Evolutionary conservation across 1,140 invertebrate genomes (phyloP), one percentile per base, ranked within the genome.

Genomic region (Scylla paramamosain): DNA sequence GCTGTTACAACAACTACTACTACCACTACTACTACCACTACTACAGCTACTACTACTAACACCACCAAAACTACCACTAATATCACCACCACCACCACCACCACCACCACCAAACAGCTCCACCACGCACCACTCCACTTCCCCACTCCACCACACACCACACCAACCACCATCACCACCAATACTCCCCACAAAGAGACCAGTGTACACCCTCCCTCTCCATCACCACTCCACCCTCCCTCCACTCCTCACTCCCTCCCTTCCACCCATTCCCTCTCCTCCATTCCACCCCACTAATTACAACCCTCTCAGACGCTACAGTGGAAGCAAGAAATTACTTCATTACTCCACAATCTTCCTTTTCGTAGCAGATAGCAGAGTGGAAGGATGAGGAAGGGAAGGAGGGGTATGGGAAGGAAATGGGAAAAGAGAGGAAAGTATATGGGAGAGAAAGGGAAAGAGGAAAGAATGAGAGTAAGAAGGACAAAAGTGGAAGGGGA

Each of bases 321-420:
- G 10, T 67, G 59, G 59, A 67, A 67, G 7, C 59, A 67, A 67
- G 20, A 25, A 16, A 3, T 10, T 10, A 67, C 20, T 67, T 3
- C 59, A 25, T 67, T 67, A n/a, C n/a, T n/a, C n/a, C 59, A 25
- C 59, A 16, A 67, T 3, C 59, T 7, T 67, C 20, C 59, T 67
- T 67, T 14, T 52, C 14, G 48, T 25, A 67, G 20, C 20, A 28
- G 84, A 87, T 8, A n/a, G n/a, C n/a, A n/a, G n/a, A n/a, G n/a
- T n/a, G n/a, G n/a, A n/a, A n/a, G n/a, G n/a, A n/a, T n/a, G n/a
- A n/a, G n/a, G 83, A 25, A 84, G 83, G 83, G 31, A 84, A 31
- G 83, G 25, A n/a, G n/a, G n/a, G n/a, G n/a, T n/a, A n/a, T n/a
- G n/a, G 67, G 67, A 77, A 77, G 67, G 67, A 77, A 77, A n/a